Base-by-base conservation (phyloP, 2,113 vertebrate genomes). In the Callithrix jacchus region DNA sequence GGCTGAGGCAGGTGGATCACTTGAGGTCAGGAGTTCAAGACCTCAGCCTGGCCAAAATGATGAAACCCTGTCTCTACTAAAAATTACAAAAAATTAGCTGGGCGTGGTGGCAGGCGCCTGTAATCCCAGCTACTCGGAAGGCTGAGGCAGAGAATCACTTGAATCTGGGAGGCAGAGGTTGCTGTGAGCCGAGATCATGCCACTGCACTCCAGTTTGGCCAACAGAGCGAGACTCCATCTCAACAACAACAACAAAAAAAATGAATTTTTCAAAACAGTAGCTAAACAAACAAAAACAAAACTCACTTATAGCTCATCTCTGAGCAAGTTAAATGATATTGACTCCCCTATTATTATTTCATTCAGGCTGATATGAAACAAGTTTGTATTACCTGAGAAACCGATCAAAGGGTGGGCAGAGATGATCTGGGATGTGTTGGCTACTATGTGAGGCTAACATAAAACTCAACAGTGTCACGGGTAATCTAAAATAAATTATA, bases 211-310 rank as follows among this genome's bases (percentile, higher is more conserved):
- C 5, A 52, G 52, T 52, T 6, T 52, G 52, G 52, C 4, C 52
- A 52, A 52, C 52, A 52, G 16, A 52, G 16, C 16, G 16, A 52
- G 16, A 52, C 52, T 52, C 49, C 52, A 52, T 52, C 52, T 52
- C 52, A 52, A n/a, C n/a, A 49, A 49, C 13, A 52, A 52, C 16
- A 52, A 52, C 13, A 52, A 52, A 92, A 16, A 32, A 82, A 88
- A 86, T 7, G n/a, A 80, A 92, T 71, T 93, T 95, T 91, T 61
- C 61, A 85, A 95, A 92, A 86, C 2, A 92, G 52, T 14, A 87
- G 76, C 10, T 47, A 47, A 47, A 10, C 47, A 47, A 47, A 86
- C 40, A 74, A 7, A 8, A 87, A 5, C 52, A 83, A 73, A 83
- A 14, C 16, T 18, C n/a, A 89, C 32, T 73, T 89, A 89, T 3